Evolutionary conservation across 1,140 invertebrate genomes (phyloP), one percentile per base, ranked within the genome.

Genomic region (Drusus annulatus): DNA sequence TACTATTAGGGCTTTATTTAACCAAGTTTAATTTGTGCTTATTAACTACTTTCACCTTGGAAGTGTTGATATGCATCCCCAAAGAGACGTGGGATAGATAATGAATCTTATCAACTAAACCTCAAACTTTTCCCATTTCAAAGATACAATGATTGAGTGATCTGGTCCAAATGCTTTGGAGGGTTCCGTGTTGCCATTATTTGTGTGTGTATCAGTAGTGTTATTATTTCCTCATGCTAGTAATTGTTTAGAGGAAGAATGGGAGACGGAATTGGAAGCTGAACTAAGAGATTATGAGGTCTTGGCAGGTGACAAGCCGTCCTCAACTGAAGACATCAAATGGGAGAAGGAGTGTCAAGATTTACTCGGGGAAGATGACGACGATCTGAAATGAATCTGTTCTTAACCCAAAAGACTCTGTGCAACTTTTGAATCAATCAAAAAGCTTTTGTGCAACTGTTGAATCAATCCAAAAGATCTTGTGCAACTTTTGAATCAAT

Each of bases 231-330:
- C 65, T 69, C 65, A 69, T 69, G 21, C 36, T 69, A 69, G 36
- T 69, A 56, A 52, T 74, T 89, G 93, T 73, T 80, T 65, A 56
- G 94, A 96, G 92, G 95, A 97, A 90, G 95, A 97, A 91, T 97
- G 96, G 96, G 96, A 98, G 91, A 95, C 95, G 85, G 96, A 98
- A 89, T 90, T 98, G 85, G 95, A 97, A 88, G 95, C 95, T 65
- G 96, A 98, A 90, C 91, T 98, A 81, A 95, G 97, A 89, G 96
- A 98, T 86, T 98, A 96, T 88, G 96, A 98, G 87, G 94, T 98
- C 76, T 95, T 97, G 8, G 90, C 89, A 31, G 93, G 93, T 79
- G 90, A 91, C 80, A 81, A 79, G 75, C 69, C 75, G 45, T 31
- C 36, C 15, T 83, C 84, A 3, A 84, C 78, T 4, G 89, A 89